Evolutionary conservation across 1,140 invertebrate genomes (phyloP).

Genomic region (Heterodera carotae): DNA sequence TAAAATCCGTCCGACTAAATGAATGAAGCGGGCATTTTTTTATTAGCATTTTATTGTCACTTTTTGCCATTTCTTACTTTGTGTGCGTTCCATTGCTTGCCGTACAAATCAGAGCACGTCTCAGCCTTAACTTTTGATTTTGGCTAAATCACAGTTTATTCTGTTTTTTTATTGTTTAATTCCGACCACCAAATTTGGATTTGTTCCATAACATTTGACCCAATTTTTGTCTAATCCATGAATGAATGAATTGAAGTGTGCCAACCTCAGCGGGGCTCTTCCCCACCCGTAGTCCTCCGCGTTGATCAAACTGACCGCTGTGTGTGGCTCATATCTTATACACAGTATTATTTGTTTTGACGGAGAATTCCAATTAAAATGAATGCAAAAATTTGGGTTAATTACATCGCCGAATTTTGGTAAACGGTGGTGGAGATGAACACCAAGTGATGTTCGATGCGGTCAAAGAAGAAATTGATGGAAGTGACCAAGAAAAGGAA

Average conservation of each 20-base stretch:
- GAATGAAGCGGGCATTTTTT: no score
- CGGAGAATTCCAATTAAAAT: slow-evolving; percentile 17
- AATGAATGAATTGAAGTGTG: no score
- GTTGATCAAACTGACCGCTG: slow-evolving; percentile 54
- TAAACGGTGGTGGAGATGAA: slow-evolving; percentile 34
- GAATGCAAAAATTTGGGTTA: slow-evolving; percentile 20
- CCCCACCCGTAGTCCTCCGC: slow-evolving; percentile 36
- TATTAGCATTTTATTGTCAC: no score
- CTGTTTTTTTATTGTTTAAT: no score
- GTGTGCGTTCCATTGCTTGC: slow-evolving; percentile 7
- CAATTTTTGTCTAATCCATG: no score
- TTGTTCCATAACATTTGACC: no score
- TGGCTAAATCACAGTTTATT: no score
- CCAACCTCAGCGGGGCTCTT: slow-evolving; percentile 18
- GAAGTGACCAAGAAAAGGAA: slow-evolving; percentile 15
- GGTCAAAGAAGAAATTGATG: slow-evolving; percentile 24
- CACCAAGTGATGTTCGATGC: slow-evolving; percentile 28
- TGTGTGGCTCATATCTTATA: slow-evolving; percentile 55
- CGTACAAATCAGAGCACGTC: neutral
- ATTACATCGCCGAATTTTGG: slow-evolving; percentile 22
- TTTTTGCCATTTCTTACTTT: slow-evolving; percentile 3
- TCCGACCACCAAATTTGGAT: no score
- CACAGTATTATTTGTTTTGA: slow-evolving; percentile 22
- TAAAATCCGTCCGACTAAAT: no score
- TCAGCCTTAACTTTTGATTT: neutral